Conservation (phyloP, 2,113 vertebrate genomes). For the Hippocampus barbouri region DNA sequence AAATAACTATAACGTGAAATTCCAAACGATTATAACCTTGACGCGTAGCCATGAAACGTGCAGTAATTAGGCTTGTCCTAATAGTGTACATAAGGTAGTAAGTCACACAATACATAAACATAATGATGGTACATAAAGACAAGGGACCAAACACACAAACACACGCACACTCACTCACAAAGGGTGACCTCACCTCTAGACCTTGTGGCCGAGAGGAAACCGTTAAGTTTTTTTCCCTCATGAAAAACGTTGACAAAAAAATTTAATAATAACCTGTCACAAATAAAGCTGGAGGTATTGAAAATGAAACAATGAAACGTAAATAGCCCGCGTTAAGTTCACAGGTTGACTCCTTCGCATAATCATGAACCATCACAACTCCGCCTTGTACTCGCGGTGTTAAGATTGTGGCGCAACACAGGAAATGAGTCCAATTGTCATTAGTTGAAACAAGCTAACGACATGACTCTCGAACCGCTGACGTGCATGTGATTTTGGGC, state of each 20-base stretch:
- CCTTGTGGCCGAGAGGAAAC: conserved; percentile 11
- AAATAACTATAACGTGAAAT: too few relatives aligned
- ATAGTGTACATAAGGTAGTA: too few relatives aligned
- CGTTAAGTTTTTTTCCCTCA: background rate
- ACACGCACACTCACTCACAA: conserved; percentile 11
- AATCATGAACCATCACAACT: background rate
- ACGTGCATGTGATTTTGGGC: background rate
- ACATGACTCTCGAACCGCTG: background rate
- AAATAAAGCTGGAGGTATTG: background rate
- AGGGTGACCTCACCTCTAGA: conserved; percentile 39
- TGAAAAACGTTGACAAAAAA: background rate
- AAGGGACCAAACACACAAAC: background rate
- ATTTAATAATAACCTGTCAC: background rate
- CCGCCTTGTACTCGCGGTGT: background rate
- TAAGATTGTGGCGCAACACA: background rate
- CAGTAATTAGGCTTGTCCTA: too few relatives aligned
- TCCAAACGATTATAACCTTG: too few relatives aligned
- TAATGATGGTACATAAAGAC: background rate
- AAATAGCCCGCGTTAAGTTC: background rate
- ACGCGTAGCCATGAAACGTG: too few relatives aligned
- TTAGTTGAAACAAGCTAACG: background rate
- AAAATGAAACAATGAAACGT: background rate
- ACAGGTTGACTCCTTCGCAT: too few relatives aligned
- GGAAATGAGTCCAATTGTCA: conserved; percentile 1
- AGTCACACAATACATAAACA: background rate